Evolutionary conservation across 1,140 invertebrate genomes (phyloP).

Genomic region (Ceratosolen solmsi): DNA sequence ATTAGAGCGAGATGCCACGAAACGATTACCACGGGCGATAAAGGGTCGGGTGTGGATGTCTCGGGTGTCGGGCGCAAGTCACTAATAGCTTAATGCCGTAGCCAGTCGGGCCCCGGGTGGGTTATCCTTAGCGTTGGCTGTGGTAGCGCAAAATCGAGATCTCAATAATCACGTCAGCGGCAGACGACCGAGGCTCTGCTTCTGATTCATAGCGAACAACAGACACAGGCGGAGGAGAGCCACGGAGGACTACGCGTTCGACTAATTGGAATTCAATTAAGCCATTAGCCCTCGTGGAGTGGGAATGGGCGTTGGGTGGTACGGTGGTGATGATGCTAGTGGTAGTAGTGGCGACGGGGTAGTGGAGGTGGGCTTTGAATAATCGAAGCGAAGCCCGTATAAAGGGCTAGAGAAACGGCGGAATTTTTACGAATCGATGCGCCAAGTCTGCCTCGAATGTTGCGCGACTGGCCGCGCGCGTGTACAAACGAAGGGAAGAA

Average conservation of each 20-base stretch:
- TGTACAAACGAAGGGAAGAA: not conserved
- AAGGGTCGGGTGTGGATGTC: slow-evolving; percentile 25
- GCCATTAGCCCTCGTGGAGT: slow-evolving; percentile 61
- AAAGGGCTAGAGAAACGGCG: not conserved
- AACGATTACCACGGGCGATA: not conserved
- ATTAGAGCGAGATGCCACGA: not conserved
- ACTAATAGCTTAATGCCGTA: slow-evolving; percentile 69
- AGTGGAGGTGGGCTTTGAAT: not conserved
- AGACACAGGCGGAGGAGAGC: slow-evolving; percentile 23
- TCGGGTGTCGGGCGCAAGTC: slow-evolving; percentile 57
- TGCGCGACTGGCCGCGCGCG: too few relatives aligned
- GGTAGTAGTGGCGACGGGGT: too few relatives aligned
- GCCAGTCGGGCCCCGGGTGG: slow-evolving; percentile 48
- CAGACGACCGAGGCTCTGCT: slow-evolving; percentile 65
- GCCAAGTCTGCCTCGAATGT: not conserved
- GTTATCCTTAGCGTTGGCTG: not conserved
- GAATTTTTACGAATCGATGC: not conserved
- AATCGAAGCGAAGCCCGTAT: not conserved
- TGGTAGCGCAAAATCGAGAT: slow-evolving; percentile 64
- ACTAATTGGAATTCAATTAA: slow-evolving; percentile 73
- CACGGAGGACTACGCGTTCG: slow-evolving; percentile 60
- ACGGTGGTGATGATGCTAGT: too few relatives aligned
- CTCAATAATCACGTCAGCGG: slow-evolving; percentile 70
- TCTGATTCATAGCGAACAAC: slow-evolving; percentile 68
- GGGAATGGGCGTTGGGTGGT: too few relatives aligned